A percentile compares a stretch with the other conserved stretches of the same genome.
Conservation (phyloP, 2,888 invertebrate genomes). For the Bellardia bayeri region DNA sequence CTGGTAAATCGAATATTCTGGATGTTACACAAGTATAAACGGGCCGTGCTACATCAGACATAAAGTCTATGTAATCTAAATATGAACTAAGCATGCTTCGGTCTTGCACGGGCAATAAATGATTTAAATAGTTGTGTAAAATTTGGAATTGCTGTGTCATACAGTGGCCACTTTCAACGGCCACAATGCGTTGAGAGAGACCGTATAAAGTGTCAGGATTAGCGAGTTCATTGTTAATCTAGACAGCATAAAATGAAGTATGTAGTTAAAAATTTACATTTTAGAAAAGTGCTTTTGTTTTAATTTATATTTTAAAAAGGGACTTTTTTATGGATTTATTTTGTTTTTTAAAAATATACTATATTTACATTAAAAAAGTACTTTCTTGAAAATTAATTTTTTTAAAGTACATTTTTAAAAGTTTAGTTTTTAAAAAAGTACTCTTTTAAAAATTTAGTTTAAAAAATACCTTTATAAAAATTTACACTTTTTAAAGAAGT, state of each 20-base stretch:
- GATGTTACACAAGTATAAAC: conserved; percentile 94
- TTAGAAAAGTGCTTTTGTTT: too few species aligned
- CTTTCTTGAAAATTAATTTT: too few species aligned
- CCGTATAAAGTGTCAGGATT: conserved; percentile 92
- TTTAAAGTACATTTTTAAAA: too few species aligned
- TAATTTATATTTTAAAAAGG: too few species aligned
- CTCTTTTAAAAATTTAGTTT: background rate
- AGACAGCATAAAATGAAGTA: background rate
- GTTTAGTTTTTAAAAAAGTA: background rate
- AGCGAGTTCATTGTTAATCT: conserved; percentile 87
- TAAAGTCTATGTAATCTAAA: conserved; percentile 82
- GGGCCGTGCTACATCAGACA: conserved; percentile 90
- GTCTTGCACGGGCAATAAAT: conserved; percentile 90
- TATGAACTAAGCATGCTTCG: conserved; percentile 89
- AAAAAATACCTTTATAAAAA: background rate
- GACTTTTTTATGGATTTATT: too few species aligned
- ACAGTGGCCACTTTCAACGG: conserved; percentile 96
- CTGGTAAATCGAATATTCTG: conserved; percentile 90
- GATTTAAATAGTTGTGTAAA: conserved; percentile 93
- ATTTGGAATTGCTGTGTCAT: conserved; percentile 94
- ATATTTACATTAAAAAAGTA: too few species aligned
- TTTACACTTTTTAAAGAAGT: background rate
- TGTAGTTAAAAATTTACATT: too few species aligned
- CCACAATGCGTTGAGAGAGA: conserved; percentile 93
- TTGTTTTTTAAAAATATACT: too few species aligned